Base-by-base conservation (phyloP, 1,140 invertebrate genomes). In the Sarcophaga peregrina region DNA sequence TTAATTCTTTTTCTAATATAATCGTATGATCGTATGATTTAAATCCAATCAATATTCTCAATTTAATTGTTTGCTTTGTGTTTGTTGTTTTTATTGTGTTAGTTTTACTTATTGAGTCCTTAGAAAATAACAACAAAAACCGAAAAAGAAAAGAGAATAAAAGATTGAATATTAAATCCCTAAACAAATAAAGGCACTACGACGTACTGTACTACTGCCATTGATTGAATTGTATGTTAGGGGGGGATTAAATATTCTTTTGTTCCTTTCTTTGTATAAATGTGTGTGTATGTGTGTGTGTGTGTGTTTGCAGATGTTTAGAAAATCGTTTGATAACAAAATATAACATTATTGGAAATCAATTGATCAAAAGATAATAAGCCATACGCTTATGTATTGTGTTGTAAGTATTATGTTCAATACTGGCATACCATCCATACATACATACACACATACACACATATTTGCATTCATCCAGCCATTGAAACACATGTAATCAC, bases 331-430 rank as follows among this genome's bases (percentile, higher is more conserved):
- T 58, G 54, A 58, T 58, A 58, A 58, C 13, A 58, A 58, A 58
- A 58, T 58, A 58, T n/a, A 58, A 58, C 54, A 58, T 58, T 58
- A 58, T 58, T 58, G 15, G 54, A 58, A 58, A 58, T 58, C 54
- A 58, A 58, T 58, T 58, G 54, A 58, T 58, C 54, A 58, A 58
- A 58, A 58, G 54, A 58, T 58, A 58, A 58, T 58, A 58, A 58
- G 54, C 54, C 13, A 58, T 58, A 58, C 54, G 1, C 25, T 37
- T 37, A 37, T 37, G 25, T 37, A 37, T 37, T 37, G 1, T 37
- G 4, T n/a, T 37, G 25, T 37, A 37, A 37, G 25, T 37, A 37
- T 37, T 37, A 4, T 37, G 25, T 37, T 37, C 25, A 37, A 37
- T 37, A 37, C 4, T 1, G 1, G 4, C 25, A 37, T 37, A 37